These are phyloP conservation scores for Bolborhynchus lineola DNA, from an alignment of 2,113 vertebrate species.

Conservation along the genomic window DNA sequence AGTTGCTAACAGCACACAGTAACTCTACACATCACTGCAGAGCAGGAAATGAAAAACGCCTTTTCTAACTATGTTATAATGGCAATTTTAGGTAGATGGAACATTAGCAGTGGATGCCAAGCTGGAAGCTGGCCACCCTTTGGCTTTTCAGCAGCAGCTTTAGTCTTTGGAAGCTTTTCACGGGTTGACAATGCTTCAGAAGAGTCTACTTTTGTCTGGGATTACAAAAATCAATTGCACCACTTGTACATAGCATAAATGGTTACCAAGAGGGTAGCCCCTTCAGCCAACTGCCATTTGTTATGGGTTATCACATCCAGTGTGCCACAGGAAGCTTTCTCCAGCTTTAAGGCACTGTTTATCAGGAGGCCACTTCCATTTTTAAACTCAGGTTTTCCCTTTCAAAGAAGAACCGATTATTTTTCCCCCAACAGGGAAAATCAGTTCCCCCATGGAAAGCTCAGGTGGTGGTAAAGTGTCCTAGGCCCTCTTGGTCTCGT, in stretches of 20 bases:
- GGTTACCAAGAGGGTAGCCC: neutral
- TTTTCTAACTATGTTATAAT: constrained; percentile 51
- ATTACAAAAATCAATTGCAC: constrained; percentile 11
- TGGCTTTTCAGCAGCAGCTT: constrained; percentile 41
- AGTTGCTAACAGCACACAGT: constrained; percentile 1
- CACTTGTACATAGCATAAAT: neutral
- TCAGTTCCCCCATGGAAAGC: neutral
- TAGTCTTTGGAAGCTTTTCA: constrained; percentile 35
- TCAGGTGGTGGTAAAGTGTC: neutral
- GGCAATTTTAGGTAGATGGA: constrained; percentile 52
- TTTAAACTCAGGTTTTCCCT: neutral
- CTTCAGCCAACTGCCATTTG: neutral
- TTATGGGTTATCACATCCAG: neutral
- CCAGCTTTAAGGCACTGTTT: neutral
- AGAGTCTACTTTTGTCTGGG: constrained; percentile 9
- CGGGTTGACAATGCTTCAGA: constrained; percentile 22
- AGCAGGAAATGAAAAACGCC: constrained; percentile 44
- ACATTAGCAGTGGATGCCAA: constrained; percentile 36
- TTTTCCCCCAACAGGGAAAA: neutral
- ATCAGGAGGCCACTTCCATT: neutral
- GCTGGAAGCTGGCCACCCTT: constrained; percentile 30
- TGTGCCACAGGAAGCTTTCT: neutral
- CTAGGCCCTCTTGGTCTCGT: neutral
- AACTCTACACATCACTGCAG: constrained; percentile 3
- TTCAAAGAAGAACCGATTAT: neutral